A percentile compares a stretch with the other conserved stretches of the same genome.
These are phyloP conservation scores for Podarcis raffonei DNA, from an alignment of 2,113 vertebrate genomes.

Conservation along the genomic window DNA sequence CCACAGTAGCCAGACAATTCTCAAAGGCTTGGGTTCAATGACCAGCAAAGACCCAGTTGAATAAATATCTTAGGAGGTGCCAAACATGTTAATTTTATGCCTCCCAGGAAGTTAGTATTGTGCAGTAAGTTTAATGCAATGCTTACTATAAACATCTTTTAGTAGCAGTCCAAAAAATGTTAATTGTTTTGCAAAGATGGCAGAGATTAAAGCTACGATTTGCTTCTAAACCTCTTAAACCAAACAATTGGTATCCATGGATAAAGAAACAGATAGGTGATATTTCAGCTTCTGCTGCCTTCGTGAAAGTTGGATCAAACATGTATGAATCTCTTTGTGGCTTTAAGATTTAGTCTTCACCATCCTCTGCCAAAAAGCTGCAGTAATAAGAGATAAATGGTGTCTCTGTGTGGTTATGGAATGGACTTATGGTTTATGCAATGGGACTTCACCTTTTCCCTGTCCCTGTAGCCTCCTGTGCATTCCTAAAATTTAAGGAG, in stretches of 20 bases:
- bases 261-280: neutral
- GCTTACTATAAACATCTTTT: neutral
- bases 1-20: too few relatives aligned
- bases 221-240: neutral
- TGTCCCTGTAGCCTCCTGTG: too few relatives aligned
- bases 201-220: neutral
- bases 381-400: neutral
- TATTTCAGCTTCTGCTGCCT: neutral
- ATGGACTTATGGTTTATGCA: too few relatives aligned
- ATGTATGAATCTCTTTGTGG: neutral
- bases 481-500: too few relatives aligned
- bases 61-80: too few relatives aligned
- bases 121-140: neutral
- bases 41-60: too few relatives aligned
- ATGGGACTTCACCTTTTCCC: too few relatives aligned
- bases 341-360: neutral
- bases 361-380: neutral
- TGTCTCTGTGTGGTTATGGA: too few relatives aligned
- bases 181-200: neutral
- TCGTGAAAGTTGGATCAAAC: neutral
- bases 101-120: neutral
- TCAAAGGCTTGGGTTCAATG: too few relatives aligned
- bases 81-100: too few relatives aligned
- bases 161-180: neutral
- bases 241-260: neutral